Percentiles rank a stretch among this genome's conserved stretches.
Evolutionary conservation across 2,888 invertebrate genomes (phyloP).

Genomic region (Netelia melanura): DNA sequence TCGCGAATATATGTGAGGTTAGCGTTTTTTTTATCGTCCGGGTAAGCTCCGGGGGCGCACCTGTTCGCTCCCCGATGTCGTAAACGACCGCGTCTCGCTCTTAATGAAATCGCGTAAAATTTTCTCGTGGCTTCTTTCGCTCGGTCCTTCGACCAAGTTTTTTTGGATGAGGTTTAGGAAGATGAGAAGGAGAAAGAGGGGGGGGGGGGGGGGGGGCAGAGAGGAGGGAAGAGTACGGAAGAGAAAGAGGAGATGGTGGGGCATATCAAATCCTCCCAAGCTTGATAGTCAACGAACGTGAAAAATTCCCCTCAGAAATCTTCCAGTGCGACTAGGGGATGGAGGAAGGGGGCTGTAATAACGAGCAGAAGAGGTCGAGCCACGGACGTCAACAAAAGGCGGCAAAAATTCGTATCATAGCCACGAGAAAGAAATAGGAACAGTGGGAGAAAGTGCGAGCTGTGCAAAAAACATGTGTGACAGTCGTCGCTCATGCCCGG

Average conservation of each 20-base stretch:
- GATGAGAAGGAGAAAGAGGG: neutral
- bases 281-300: neutral
- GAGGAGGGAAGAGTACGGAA: no score
- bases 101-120: constrained; percentile 63
- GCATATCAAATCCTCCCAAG: no score
- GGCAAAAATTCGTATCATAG: constrained; percentile 31
- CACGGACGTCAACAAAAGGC: constrained; percentile 16
- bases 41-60: constrained; percentile 26
- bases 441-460: neutral
- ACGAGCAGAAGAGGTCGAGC: constrained; percentile 3
- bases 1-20: neutral
- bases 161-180: neutral
- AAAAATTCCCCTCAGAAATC: neutral
- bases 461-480: constrained; percentile 16
- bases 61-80: constrained; percentile 56
- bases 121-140: constrained; percentile 32
- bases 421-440: constrained; percentile 3
- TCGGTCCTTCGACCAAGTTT: neutral
- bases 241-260: no score
- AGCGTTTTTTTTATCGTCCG: constrained; percentile 42
- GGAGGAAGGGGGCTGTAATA: neutral
- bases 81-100: constrained; percentile 56
- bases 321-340: no score
- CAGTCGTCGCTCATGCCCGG: constrained; percentile 40
- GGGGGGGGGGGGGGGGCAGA: neutral